Percentiles rank a stretch among this genome's conserved stretches.
These are phyloP conservation scores for Netelia melanura DNA, from an alignment of 2,888 invertebrate genomes.

Conservation along the genomic window DNA sequence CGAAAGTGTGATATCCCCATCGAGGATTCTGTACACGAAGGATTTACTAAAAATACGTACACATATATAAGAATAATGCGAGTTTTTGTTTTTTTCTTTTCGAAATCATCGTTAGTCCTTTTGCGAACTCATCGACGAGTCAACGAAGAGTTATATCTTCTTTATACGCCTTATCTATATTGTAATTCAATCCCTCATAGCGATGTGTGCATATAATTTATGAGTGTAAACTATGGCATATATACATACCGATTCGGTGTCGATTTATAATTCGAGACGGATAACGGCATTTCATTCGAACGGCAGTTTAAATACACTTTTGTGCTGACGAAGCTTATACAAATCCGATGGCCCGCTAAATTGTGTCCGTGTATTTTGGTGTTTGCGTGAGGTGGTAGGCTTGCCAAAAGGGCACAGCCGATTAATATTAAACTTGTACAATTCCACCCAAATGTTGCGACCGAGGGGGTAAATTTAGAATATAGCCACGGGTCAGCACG, in stretches of 20 bases:
- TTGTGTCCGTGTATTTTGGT: conserved; percentile 54
- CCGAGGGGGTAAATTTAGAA: conserved; percentile 63
- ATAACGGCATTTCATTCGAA: conserved; percentile 70
- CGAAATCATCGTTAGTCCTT: conserved; percentile 20
- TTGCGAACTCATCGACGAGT: not conserved
- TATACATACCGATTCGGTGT: conserved; percentile 65
- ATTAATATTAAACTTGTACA: conserved; percentile 71
- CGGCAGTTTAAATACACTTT: conserved; percentile 77
- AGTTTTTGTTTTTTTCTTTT: conserved; percentile 25
- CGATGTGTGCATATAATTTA: conserved; percentile 61
- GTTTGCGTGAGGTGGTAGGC: conserved; percentile 64
- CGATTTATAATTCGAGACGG: conserved; percentile 55
- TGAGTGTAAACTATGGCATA: conserved; percentile 63
- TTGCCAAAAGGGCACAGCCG: conserved; percentile 70
- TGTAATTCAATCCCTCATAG: conserved; percentile 67
- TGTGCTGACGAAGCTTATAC: conserved; percentile 74
- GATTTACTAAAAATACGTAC: conserved; percentile 53
- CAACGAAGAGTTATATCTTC: conserved; percentile 22
- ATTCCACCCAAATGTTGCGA: conserved; percentile 63
- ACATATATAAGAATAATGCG: conserved; percentile 54
- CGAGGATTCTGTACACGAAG: conserved; percentile 59
- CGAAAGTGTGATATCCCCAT: conserved; percentile 40
- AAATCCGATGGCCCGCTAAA: conserved; percentile 61
- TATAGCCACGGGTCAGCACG: conserved; percentile 58
- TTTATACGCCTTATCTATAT: conserved; percentile 15